Evolutionary conservation across 2,888 invertebrate genomes (phyloP), one percentile per base, ranked within the genome.

Genomic region (Vesta saturnalis): DNA sequence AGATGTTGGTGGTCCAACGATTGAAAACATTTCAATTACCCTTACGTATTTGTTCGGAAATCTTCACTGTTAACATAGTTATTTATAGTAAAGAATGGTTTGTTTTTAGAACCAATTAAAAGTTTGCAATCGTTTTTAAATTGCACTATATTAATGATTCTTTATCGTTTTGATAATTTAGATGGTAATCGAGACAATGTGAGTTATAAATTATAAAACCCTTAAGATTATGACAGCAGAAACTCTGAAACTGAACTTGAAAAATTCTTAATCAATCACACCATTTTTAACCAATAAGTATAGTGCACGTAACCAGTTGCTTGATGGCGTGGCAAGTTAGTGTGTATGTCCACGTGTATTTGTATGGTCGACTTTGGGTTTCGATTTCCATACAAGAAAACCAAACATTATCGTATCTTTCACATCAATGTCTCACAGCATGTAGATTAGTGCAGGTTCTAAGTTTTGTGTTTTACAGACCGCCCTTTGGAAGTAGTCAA

Each of bases 11-110:
- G 83, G 82, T 83, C 82, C 52, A 18, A 5, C 58, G 58, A 14
- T 75, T 73, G 75, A 79, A 81, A 52, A 82, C 81, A 81, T 82
- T 82, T 83, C 82, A 82, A 82, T 82, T 69, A 52, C 52, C 19
- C 69, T 35, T 43, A 15, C 63, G 60, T 59, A 68, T 68, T 68
- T 68, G 68, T 68, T 64, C 55, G 21, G 43, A 60, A 58, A 58
- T 52, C 35, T 63, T 52, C 61, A 39, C 16, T 30, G 1, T 23
- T 10, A 18, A 18, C 47, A 52, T 18, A 23, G 18, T 49, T 16
- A 3, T 52, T 35, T 21, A 16, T 54, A 61, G 55, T 56, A 14
- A 21, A 18, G 5, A 4, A 43, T 52, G 21, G 62, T 18, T 55
- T 39, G 49, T 49, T 52, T 52, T 18, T 52, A 19, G 19, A 52